These are phyloP conservation scores for Planiliza haematocheilus DNA, from an alignment of 2,113 vertebrate species.

Conservation along the genomic window DNA sequence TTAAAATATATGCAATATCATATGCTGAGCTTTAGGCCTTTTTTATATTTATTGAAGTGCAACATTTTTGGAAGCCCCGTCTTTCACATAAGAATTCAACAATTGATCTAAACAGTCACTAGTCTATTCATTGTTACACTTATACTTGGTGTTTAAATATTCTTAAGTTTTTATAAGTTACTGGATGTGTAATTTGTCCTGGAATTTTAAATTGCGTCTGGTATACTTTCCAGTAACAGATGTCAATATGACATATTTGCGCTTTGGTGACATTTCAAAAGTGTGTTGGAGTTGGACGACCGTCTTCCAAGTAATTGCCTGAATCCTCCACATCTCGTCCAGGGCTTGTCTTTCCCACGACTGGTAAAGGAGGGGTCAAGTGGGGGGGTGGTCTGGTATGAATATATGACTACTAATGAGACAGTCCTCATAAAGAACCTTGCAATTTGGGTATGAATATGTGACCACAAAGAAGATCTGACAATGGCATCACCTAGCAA, in stretches of 20 bases:
- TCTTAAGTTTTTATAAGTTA: neutral
- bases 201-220: neutral
- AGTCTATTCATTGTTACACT: neutral
- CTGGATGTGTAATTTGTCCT: slow-evolving; percentile 10
- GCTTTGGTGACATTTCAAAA: slow-evolving; percentile 27
- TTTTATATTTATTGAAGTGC: too few species aligned
- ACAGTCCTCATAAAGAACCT: slow-evolving; percentile 74
- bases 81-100: slow-evolving; percentile 3
- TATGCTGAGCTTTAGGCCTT: too few species aligned
- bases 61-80: neutral
- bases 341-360: slow-evolving; percentile 83
- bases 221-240: slow-evolving; percentile 31
- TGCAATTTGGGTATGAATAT: slow-evolving; percentile 84
- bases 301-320: slow-evolving; percentile 64
- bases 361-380: slow-evolving; percentile 84
- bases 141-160: slow-evolving; percentile 5
- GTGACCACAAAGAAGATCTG: slow-evolving; percentile 72
- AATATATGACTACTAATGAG: slow-evolving; percentile 88
- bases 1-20: too few species aligned
- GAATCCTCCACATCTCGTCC: slow-evolving; percentile 66
- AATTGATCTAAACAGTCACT: slow-evolving; percentile 1
- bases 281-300: slow-evolving; percentile 49
- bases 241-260: slow-evolving; percentile 19
- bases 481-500: slow-evolving; percentile 85
- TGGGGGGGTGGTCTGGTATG: slow-evolving; percentile 78